Base-by-base conservation (phyloP, 1,140 invertebrate species). In the Archivesica marissinica region DNA sequence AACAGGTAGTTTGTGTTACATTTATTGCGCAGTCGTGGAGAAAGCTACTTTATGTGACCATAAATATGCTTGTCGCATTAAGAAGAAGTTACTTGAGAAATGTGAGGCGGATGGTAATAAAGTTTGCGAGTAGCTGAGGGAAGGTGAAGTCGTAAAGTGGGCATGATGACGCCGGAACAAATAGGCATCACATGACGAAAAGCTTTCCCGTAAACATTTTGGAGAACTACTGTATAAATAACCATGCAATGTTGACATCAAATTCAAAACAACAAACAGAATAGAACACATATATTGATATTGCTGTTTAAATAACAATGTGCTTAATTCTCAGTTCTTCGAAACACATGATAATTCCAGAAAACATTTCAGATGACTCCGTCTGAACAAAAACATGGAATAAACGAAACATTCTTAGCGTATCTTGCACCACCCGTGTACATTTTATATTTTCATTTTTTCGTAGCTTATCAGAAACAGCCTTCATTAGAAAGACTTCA, bases 1-100 rank as follows among this genome's bases (percentile, higher is more conserved):
- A 2, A 28, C 80, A 64, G 52, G n/a, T 83, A 83, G 68, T 83
- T 83, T 54, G 20, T 59, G 35, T 74, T 41, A 83, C 80, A 64
- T 83, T 83, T 83, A 83, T 75, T 30, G 39, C 68, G 25, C 7
- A 56, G 68, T n/a, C 33, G 80, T 50, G 38, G 68, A 59, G 68
- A 59, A 74, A 83, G 30, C 56, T 83, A 75, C 68, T 83, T 83
- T 75, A 72, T 81, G 66, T 72, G 61, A 72, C 79, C 39, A 72
- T 81, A 81, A 81, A 81, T 47, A 68, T 81, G 66, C 30, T 25
- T 54, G 41, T 56, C 66, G 39, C 74, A 59, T 79, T 25, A n/a
- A 50, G 61, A 61, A 38, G 30, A 79, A n/a, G 30, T 66, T 64
- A 44, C 61, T 44, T 79, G 7, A 61, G 77, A 66, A 68, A 79